Conservation (phyloP, 35 echinoderm and acorn worm genomes). For the Holothuria glaberrima region DNA sequence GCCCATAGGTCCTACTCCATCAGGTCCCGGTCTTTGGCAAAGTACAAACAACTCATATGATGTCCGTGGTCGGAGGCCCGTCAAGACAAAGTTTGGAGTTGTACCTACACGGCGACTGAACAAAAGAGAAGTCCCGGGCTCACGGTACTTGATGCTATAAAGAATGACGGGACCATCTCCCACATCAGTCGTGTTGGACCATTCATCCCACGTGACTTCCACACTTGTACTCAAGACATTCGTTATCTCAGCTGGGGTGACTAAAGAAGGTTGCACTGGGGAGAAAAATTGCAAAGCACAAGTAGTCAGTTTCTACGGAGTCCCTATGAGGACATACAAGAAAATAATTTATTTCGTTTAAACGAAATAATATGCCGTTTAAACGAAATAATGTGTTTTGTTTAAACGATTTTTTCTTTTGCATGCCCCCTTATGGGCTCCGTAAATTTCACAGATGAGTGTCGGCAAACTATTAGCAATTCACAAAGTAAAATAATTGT, state of each 20-base stretch:
- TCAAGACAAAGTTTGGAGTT: not conserved
- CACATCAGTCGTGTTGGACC: not conserved
- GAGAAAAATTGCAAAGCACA: too few relatives aligned
- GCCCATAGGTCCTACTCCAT: not conserved
- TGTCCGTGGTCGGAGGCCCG: not conserved
- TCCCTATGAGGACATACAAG: too few relatives aligned
- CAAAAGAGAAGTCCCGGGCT: not conserved
- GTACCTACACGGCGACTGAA: not conserved
- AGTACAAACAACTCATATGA: constrained; percentile 24
- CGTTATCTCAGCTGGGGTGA: not conserved
- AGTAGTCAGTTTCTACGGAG: too few relatives aligned
- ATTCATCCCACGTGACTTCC: not conserved
- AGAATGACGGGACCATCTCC: constrained; percentile 17
- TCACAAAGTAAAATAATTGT: too few relatives aligned
- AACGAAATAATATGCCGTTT: too few relatives aligned
- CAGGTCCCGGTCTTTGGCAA: not conserved
- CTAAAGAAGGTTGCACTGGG: constrained; percentile 17
- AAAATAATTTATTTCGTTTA: too few relatives aligned
- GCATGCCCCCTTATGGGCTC: too few relatives aligned
- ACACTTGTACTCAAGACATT: constrained; percentile 17
- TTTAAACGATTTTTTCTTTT: too few relatives aligned
- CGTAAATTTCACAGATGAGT: too few relatives aligned
- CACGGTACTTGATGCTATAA: constrained; percentile 25
- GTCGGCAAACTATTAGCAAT: too few relatives aligned
- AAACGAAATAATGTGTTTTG: too few relatives aligned